phyloP scores from a whole-genome alignment of 2,888 invertebrate species.

The Temnothorax unifasciatus region DNA sequence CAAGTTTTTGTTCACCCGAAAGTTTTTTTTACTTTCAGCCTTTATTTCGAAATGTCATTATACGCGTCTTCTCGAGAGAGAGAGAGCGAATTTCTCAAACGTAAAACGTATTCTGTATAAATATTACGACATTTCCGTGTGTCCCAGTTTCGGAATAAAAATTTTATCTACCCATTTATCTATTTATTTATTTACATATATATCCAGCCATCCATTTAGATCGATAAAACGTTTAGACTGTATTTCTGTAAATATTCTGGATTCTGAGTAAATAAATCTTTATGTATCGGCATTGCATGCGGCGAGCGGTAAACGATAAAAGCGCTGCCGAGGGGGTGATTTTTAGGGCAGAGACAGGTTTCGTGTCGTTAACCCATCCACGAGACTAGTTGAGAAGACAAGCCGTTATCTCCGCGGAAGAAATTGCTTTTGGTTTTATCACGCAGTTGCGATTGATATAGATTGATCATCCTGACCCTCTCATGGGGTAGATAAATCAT shows the following conservation, averaged over 20 bases:
- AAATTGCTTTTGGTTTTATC: slow-evolving; percentile 73
- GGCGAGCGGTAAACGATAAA: not conserved
- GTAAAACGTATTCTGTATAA: not conserved
- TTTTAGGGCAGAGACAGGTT: slow-evolving; percentile 19
- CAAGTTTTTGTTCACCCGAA: not conserved
- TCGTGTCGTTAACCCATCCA: slow-evolving; percentile 38
- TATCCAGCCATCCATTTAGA: not conserved
- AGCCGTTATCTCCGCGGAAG: slow-evolving; percentile 68
- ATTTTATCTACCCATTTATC: not conserved
- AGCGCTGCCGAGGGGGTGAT: not conserved
- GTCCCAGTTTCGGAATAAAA: slow-evolving; percentile 3
- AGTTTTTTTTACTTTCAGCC: not conserved
- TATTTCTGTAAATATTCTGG: slow-evolving; percentile 7
- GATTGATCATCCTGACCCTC: slow-evolving; percentile 69
- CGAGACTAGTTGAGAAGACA: slow-evolving; percentile 41
- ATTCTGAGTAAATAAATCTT: slow-evolving; percentile 13
- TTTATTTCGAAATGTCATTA: not conserved
- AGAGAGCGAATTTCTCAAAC: not conserved
- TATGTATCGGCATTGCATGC: not conserved
- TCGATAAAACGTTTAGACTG: not conserved
- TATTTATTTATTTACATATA: not conserved
- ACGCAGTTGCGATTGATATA: slow-evolving; percentile 70
- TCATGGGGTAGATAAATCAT: slow-evolving; percentile 63
- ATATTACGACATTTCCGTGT: not conserved
- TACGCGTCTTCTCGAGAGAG: not conserved